Evolutionary conservation across 2,888 invertebrate species (phyloP).

Genomic region (Ophion ventricosus): DNA sequence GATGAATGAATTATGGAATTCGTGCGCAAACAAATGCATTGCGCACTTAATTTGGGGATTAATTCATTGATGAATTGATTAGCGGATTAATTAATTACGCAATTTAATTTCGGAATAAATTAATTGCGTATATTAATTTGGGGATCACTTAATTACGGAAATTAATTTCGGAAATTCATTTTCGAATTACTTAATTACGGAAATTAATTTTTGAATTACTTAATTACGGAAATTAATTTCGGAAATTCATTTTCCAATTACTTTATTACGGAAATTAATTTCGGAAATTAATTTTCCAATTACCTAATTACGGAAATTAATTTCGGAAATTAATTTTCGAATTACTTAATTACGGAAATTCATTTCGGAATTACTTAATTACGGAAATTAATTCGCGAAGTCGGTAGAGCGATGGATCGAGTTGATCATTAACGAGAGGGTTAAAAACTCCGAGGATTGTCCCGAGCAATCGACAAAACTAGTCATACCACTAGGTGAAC

Average conservation of each 20-base stretch:
- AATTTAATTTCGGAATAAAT: no score
- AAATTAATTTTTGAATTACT: no score
- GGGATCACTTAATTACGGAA: no score
- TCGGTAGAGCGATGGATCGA: not conserved
- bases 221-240: no score
- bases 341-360: not conserved
- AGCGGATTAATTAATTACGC: not conserved
- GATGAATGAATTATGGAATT: not conserved
- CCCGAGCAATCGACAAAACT: conserved; percentile 61
- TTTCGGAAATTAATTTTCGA: not conserved
- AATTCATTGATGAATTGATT: not conserved
- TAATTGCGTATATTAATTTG: no score
- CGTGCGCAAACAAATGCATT: not conserved
- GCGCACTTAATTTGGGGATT: no score
- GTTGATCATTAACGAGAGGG: not conserved
- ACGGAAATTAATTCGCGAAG: not conserved
- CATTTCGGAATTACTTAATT: not conserved
- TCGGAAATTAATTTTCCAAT: not conserved
- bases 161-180: not conserved
- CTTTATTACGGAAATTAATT: no score
- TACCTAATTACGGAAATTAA: not conserved
- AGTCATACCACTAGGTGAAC: conserved; percentile 52
- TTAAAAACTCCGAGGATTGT: conserved; percentile 21
- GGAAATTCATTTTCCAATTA: no score
- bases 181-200: not conserved